Percentiles rank a stretch among this genome's conserved stretches.
These are phyloP conservation scores for Hestina assimilis DNA, from an alignment of 1,140 invertebrate genomes.

Conservation along the genomic window DNA sequence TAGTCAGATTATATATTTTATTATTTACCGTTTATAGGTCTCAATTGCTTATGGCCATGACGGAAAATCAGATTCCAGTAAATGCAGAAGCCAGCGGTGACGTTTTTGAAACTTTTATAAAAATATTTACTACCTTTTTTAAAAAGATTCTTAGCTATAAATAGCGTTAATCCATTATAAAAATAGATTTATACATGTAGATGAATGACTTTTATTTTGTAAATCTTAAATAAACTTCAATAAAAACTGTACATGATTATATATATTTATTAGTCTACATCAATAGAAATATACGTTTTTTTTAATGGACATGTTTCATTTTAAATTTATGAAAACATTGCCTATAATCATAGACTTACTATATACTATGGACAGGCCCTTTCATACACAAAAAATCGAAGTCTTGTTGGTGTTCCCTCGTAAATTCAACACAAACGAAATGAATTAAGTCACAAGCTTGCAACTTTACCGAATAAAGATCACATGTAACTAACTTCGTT, in stretches of 20 bases:
- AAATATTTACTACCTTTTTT: too few relatives aligned
- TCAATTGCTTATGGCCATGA: slow-evolving; percentile 18
- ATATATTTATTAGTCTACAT: slow-evolving; percentile 64
- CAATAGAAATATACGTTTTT: slow-evolving; percentile 63
- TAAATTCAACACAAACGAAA: too few relatives aligned
- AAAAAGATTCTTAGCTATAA: too few relatives aligned
- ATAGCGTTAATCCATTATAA: too few relatives aligned
- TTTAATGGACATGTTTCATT: slow-evolving; percentile 66
- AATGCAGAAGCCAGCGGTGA: slow-evolving; percentile 1
- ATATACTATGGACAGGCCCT: too few relatives aligned
- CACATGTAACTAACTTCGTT: too few relatives aligned
- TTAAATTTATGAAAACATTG: slow-evolving; percentile 59
- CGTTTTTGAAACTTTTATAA: not conserved
- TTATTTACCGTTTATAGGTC: slow-evolving; percentile 17
- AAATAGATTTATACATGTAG: slow-evolving; percentile 12
- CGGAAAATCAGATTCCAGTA: not conserved
- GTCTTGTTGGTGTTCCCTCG: too few relatives aligned
- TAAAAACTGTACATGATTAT: slow-evolving; percentile 73
- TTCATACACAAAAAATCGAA: too few relatives aligned
- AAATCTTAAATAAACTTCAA: slow-evolving; percentile 51
- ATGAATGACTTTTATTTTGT: slow-evolving; percentile 25
- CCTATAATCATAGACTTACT: too few relatives aligned
- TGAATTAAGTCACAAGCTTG: too few relatives aligned
- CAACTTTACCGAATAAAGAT: too few relatives aligned
- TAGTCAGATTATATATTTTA: not conserved